Evolutionary conservation across 2,113 vertebrate genomes (phyloP).

Genomic region (Drymodes brunneopygia): DNA sequence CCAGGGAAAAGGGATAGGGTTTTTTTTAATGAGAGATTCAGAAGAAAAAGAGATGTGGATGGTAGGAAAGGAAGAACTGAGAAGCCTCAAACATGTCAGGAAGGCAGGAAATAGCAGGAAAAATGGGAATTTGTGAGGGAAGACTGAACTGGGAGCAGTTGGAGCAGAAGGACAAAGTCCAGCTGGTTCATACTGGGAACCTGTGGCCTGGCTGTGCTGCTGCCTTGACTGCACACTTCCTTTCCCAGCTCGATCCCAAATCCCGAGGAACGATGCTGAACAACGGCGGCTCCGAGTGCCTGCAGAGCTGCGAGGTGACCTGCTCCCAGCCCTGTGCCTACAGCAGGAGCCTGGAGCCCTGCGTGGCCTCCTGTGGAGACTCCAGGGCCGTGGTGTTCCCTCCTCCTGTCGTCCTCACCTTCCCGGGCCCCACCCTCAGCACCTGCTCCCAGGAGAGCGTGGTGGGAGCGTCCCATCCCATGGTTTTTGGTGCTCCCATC

Average conservation of each 20-base stretch:
- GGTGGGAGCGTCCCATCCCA: not conserved
- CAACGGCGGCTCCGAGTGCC: not conserved
- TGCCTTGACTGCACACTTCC: accelerated
- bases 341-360: constrained; percentile 7
- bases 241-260: not conserved
- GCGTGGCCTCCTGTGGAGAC: not conserved
- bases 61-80: not conserved
- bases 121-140: not conserved
- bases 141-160: not conserved
- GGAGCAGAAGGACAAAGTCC: not conserved
- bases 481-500: accelerated
- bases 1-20: not conserved
- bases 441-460: constrained; percentile 7
- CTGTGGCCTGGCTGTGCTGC: not conserved
- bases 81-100: not conserved
- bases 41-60: not conserved
- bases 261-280: not conserved
- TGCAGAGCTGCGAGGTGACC: accelerated
- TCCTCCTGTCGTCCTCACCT: not conserved
- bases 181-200: not conserved
- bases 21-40: not conserved
- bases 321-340: not conserved
- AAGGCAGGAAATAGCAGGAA: not conserved
- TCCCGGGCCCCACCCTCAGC: not conserved
- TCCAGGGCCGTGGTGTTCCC: not conserved